Evolutionary conservation across 2,797 vertebrate genomes (phyloP), one percentile per base, ranked within the genome.

Genomic region (Phoxinus dragarum): DNA sequence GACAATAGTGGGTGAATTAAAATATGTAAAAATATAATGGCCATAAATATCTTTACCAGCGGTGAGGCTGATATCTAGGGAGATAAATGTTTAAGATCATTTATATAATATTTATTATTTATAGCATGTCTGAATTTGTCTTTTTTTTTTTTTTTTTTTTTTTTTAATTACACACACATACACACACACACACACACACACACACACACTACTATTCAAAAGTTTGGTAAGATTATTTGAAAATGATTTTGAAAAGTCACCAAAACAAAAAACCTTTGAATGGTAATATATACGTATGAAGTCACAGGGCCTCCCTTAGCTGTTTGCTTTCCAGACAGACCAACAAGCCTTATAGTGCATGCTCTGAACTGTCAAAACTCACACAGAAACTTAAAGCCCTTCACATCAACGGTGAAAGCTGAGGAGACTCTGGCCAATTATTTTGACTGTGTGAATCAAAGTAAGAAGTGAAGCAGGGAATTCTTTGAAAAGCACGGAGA

Each of bases 361-460:
- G 11, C 4, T 1, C 61, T 8, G 34, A 84, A 68, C 82, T 77
- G 44, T 77, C 73, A 77, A 34, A 73, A 73, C 61, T 67, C 42
- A 49, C 74, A 59, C 72, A 40, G 72, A 83, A 83, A 54, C 72
- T 23, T 56, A 68, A 54, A 84, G 23, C 59, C 73, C 44, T 31
- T 44, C 82, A 78, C 36, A 72, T 71, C n/a, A 27, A 31, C 64
- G 12, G 66, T 71, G 83, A 79, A 79, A 84, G 75, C 31, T 23
- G 38, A 36, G 52, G 66, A 84, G 74, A 84, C 66, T 47, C 66
- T 44, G 83, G 38, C 66, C 83, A 85, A 85, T 85, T 85, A 86
- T 81, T 75, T 75, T 34, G 72, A 67, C 82, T 81, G 36, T 54
- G 38, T n/a, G 47, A 82, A 81, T 87, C 78, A 72, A 81, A 77